A percentile compares a stretch with the other conserved stretches of the same genome.
Evolutionary conservation across 2,888 invertebrate species (phyloP).

Genomic region (Bellardia pandia): DNA sequence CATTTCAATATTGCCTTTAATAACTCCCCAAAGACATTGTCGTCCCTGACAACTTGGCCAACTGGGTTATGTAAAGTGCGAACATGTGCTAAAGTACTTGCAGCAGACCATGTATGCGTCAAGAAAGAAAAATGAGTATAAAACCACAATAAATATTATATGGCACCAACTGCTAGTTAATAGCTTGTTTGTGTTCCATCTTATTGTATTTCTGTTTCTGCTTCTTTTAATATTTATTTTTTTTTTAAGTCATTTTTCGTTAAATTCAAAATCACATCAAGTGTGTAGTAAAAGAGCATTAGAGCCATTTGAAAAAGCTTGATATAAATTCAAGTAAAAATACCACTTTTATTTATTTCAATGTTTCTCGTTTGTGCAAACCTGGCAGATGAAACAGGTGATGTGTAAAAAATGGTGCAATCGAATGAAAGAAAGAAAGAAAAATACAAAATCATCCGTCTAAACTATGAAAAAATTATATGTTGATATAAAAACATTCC

Average conservation of each 20-base stretch:
- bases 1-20: too few species aligned
- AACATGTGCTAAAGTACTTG: neutral
- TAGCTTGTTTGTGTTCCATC: neutral
- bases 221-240: neutral
- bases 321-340: neutral
- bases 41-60: too few species aligned
- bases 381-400: constrained; percentile 9
- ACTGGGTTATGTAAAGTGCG: too few species aligned
- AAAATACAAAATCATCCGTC: neutral
- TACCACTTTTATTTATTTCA: neutral
- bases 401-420: constrained; percentile 59
- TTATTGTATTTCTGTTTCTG: neutral
- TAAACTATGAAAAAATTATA: neutral
- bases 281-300: neutral
- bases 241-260: neutral
- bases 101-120: neutral
- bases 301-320: constrained; percentile 3
- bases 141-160: constrained; percentile 6
- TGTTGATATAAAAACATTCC: constrained; percentile 9
- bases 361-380: neutral
- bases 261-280: constrained; percentile 14
- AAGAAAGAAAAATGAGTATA: neutral
- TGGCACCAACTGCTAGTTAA: constrained; percentile 24
- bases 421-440: neutral
- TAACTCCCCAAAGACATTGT: too few species aligned